These are phyloP conservation scores for Metridium senile DNA, from an alignment of 92 coral and sea anemone genomes.

Conservation along the genomic window DNA sequence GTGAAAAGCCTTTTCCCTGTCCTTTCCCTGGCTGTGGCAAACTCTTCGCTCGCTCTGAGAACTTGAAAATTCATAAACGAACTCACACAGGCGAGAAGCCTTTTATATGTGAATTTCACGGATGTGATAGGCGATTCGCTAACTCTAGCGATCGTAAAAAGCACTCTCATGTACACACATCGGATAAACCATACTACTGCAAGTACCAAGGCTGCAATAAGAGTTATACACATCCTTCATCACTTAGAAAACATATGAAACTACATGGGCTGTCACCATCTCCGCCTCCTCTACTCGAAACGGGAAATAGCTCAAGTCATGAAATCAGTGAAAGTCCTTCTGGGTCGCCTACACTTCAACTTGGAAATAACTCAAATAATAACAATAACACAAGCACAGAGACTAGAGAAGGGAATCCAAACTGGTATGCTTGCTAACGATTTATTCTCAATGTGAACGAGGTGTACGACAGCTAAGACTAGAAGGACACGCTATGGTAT, in stretches of 20 bases:
- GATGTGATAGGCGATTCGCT: slow-evolving; percentile 97
- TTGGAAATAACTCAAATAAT: slow-evolving; percentile 48
- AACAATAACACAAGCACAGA: slow-evolving; percentile 30
- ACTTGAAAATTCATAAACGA: slow-evolving; percentile 96
- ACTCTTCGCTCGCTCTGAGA: slow-evolving; percentile 97
- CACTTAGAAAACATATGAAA: slow-evolving; percentile 97
- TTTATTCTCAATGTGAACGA: neutral
- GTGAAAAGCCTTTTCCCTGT: slow-evolving; percentile 98
- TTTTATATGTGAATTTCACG: slow-evolving; percentile 93
- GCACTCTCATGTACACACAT: slow-evolving; percentile 98
- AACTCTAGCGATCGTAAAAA: slow-evolving; percentile 99
- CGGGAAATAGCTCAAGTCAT: slow-evolving; percentile 51
- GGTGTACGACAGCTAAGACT: no score
- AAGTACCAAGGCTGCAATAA: slow-evolving; percentile 95
- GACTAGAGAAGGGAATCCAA: slow-evolving; percentile 61
- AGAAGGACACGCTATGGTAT: neutral
- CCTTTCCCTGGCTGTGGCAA: slow-evolving; percentile 99
- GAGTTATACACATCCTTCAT: slow-evolving; percentile 99
- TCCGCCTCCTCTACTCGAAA: slow-evolving; percentile 75
- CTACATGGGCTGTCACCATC: slow-evolving; percentile 94
- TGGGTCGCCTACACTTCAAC: slow-evolving; percentile 56
- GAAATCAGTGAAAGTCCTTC: slow-evolving; percentile 57
- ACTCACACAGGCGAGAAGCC: slow-evolving; percentile 99
- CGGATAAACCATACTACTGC: slow-evolving; percentile 98
- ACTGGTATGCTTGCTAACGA: slow-evolving; percentile 70